Base-by-base conservation (phyloP, 2,113 vertebrate species). In the Leptobrachium ailaonicum region DNA sequence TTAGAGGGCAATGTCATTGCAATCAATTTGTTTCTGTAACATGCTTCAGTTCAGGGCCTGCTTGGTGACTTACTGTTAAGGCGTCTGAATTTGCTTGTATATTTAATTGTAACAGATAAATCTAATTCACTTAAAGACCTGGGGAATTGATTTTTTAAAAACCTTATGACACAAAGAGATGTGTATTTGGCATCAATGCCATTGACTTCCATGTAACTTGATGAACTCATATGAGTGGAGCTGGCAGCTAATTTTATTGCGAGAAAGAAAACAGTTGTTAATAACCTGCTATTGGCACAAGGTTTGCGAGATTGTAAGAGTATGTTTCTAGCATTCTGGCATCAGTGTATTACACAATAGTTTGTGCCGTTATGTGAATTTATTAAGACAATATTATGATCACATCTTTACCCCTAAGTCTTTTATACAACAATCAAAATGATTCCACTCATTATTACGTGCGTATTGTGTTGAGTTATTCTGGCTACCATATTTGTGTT, bases 31-130 rank as follows among this genome's bases (percentile, higher is more conserved):
- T 74, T 80, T 74, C 78, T 73, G 78, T 64, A 80, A 74, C 71
- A 68, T 74, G 78, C 50, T 45, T 73, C 73, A 50, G 78, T 75
- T 80, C 77, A 71, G 66, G 72, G 53, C 70, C 73, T 64, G 40
- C 41, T 60, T 32, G 11, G 66, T 69, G 72, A 81, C 79, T 81
- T 81, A 81, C 72, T 60, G 50, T 81, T 69, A 81, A 53, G 62
- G 79, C 64, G 62, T 64, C 64, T 58, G 71, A 81, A 81, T 81
- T 75, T 81, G 71, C 79, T 74, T 81, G 71, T 81, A 81, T 80
- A 81, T 81, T 81, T 81, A 75, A 81, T 75, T 81, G 79, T 81
- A 75, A 81, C 69, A 75, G 72, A 81, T 81, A 81, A 81, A 81
- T 81, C 79, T 81, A 81, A 81, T 81, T 81, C 79, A 81, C 79